Conservation (phyloP, 2,797 vertebrate species). For the Channallabes apus region DNA sequence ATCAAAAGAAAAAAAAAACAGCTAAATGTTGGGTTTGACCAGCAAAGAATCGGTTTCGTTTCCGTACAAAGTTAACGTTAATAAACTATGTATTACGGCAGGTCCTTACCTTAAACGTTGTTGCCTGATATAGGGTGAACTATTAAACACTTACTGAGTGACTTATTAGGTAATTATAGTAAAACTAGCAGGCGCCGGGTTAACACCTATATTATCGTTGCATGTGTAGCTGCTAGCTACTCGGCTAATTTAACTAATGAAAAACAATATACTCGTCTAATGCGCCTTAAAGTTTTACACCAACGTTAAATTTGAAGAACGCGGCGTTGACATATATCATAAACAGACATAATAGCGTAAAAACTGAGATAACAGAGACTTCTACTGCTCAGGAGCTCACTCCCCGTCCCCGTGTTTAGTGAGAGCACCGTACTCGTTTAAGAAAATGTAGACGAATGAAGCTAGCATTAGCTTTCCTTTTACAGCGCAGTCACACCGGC, state of each 20-base stretch:
- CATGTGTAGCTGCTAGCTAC: not conserved
- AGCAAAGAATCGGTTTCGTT: not conserved
- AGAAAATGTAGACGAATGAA: slow-evolving; percentile 14
- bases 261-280: not conserved
- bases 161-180: not conserved
- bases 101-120: not conserved
- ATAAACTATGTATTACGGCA: no score
- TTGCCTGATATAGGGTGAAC: not conserved
- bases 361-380: not conserved
- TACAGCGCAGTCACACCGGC: not conserved
- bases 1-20: not conserved
- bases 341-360: not conserved
- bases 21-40: not conserved
- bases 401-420: not conserved
- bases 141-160: not conserved
- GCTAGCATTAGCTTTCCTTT: not conserved
- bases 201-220: no score
- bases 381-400: not conserved
- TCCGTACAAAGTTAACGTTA: not conserved
- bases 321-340: not conserved
- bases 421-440: not conserved
- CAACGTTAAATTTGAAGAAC: not conserved
- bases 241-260: not conserved
- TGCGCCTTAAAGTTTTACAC: not conserved
- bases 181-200: not conserved